phyloP scores from a whole-genome alignment of 2,113 vertebrate species.

The Scomber scombrus region DNA sequence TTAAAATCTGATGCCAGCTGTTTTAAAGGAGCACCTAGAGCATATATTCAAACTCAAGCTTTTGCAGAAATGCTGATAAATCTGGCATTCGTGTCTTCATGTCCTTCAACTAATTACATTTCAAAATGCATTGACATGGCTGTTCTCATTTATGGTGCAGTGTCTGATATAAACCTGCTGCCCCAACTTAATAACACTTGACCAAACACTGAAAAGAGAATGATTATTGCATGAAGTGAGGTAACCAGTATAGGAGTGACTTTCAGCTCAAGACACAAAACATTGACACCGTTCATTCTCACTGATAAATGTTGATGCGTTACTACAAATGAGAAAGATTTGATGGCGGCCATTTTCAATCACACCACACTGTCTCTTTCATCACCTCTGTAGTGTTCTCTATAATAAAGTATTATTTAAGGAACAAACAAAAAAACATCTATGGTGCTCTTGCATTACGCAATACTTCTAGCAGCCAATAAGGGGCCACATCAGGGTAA shows the following conservation, averaged over 20 bases:
- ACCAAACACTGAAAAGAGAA: constrained; percentile 20
- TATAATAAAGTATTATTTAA: constrained; percentile 60
- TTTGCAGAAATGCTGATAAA: constrained; percentile 47
- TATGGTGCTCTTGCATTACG: constrained; percentile 32
- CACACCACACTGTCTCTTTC: constrained; percentile 41
- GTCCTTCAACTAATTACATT: constrained; percentile 6
- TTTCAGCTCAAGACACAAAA: constrained; percentile 55
- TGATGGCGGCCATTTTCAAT: constrained; percentile 67
- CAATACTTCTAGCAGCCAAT: constrained; percentile 75
- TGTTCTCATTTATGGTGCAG: background rate
- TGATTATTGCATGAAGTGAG: constrained; percentile 28
- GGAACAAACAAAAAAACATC: constrained; percentile 17
- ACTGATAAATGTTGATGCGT: constrained; percentile 67
- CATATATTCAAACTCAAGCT: constrained; percentile 64
- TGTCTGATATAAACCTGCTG: background rate
- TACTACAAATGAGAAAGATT: constrained; percentile 70
- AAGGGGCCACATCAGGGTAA: constrained; percentile 76
- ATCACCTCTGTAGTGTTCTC: constrained; percentile 37
- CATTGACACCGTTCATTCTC: constrained; percentile 47
- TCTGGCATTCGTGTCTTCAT: constrained; percentile 22
- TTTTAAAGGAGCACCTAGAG: constrained; percentile 64
- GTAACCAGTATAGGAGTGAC: constrained; percentile 21
- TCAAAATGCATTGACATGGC: constrained; percentile 3
- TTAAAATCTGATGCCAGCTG: constrained; percentile 73
- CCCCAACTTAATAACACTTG: constrained; percentile 13